phyloP scores from a whole-genome alignment of 92 coral and sea anemone species.

The Blastomussa wellsi region DNA sequence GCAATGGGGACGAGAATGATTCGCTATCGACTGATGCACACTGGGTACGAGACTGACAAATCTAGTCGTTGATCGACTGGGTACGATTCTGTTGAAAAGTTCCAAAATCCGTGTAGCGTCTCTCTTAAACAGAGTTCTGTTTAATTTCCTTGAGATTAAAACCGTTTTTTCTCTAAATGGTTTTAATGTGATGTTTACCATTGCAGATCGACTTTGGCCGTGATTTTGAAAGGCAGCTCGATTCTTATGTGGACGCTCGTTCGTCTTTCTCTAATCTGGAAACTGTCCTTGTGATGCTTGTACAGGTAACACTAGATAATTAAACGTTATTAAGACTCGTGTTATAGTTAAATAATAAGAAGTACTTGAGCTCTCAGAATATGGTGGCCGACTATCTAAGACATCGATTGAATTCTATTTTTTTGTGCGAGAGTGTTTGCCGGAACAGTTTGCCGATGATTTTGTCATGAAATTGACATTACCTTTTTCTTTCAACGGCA shows the following conservation, averaged over 20 bases:
- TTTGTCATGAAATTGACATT: not conserved
- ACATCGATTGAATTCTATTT: not conserved
- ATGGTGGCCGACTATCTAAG: not conserved
- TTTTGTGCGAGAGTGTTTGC: too few relatives aligned
- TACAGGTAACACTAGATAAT: constrained; percentile 59
- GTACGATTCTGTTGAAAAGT: too few relatives aligned
- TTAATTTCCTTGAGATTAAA: not conserved
- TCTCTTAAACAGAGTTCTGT: not conserved
- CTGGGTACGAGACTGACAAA: too few relatives aligned
- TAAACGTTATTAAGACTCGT: not conserved
- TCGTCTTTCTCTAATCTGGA: constrained; percentile 96
- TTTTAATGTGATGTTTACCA: not conserved
- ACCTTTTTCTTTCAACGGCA: too few relatives aligned
- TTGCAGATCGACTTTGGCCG: constrained; percentile 95
- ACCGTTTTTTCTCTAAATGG: not conserved
- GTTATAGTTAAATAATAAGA: too few relatives aligned
- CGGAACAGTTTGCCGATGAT: not conserved
- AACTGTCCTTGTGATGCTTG: constrained; percentile 84
- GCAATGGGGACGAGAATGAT: too few relatives aligned
- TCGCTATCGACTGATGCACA: too few relatives aligned
- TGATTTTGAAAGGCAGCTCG: constrained; percentile 97
- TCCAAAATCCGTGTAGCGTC: not conserved
- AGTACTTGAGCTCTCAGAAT: not conserved
- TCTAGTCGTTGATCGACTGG: too few relatives aligned
- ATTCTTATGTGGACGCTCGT: constrained; percentile 94